Base-by-base conservation (phyloP, 1,140 invertebrate genomes). In the Pteromalus puparum region DNA sequence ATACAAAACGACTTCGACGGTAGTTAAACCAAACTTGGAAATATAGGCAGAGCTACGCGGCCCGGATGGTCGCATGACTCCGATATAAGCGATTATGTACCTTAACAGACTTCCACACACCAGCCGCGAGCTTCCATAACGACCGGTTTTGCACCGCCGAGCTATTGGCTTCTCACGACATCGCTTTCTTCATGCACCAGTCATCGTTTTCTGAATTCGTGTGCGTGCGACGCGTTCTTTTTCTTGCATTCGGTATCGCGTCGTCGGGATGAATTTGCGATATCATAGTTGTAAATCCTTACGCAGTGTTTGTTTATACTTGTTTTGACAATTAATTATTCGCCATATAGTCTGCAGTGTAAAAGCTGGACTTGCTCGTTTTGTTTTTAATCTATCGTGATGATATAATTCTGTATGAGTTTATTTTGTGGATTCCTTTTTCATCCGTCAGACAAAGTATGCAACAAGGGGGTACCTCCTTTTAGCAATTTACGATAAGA, bases 11-110 rank as follows among this genome's bases (percentile, higher is more conserved):
- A 82, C 73, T 76, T 76, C 86, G 87, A 86, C 85, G 87, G 89
- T 88, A 90, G 90, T 91, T 91, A 28, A 83, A 75, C 87, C 79
- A 91, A 91, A 90, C 89, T 91, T 90, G 89, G 88, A 91, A 91
- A 91, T 89, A 91, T 89, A 89, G 90, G 84, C 87, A 88, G 13
- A 53, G 87, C 89, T 90, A 87, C 67, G 7, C 88, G 87, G 38
- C 88, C 86, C 34, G 53, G 61, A 82, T 87, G 86, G 88, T 91
- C 91, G 89, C 91, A 90, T 91, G 91, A 90, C 90, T 91, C 82
- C 87, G 86, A 90, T 89, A 90, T 89, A 88, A 90, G 89, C 90
- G 89, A 92, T 91, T 91, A 92, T 88, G 85, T 81, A 82, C 87
- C 68, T 89, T 87, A 90, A 88, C 89, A 83, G 88, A 90, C 88